A percentile compares a stretch with the other conserved stretches of the same genome.
These are phyloP conservation scores for Ophion ventricosus DNA, from an alignment of 2,888 invertebrate species.

Conservation along the genomic window DNA sequence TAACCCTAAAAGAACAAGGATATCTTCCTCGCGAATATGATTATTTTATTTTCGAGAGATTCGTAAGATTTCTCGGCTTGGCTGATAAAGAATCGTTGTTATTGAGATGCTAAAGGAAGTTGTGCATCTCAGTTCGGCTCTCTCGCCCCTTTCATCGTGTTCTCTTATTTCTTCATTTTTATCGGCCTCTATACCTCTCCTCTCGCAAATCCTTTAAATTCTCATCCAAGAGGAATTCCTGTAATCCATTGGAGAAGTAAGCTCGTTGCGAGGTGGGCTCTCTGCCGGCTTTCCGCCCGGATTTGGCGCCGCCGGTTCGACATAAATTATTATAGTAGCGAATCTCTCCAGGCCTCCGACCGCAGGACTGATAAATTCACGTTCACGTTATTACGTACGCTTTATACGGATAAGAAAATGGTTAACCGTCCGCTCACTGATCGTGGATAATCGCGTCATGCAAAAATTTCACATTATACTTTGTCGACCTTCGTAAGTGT, in stretches of 20 bases:
- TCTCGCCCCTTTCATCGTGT: neutral
- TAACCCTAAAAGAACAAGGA: too few species aligned
- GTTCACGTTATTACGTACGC: conserved; percentile 46
- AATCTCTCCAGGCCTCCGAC: conserved; percentile 38
- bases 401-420: conserved; percentile 6
- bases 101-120: neutral
- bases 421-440: conserved; percentile 23
- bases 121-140: neutral
- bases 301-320: conserved; percentile 59
- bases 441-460: conserved; percentile 25
- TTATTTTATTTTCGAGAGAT: too few species aligned
- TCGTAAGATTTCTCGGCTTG: too few species aligned
- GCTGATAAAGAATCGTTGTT: too few species aligned
- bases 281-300: conserved; percentile 58
- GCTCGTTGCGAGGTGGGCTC: conserved; percentile 24
- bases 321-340: conserved; percentile 62
- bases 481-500: neutral
- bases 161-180: conserved; percentile 13
- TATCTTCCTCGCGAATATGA: too few species aligned
- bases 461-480: conserved; percentile 11
- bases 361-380: conserved; percentile 40
- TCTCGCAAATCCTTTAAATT: conserved; percentile 58
- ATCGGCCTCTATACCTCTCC: conserved; percentile 3
- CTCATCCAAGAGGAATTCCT: conserved; percentile 60
- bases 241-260: conserved; percentile 55